Base-by-base conservation (phyloP, 2,113 vertebrate genomes). In the Rhizomys pruinosus region DNA sequence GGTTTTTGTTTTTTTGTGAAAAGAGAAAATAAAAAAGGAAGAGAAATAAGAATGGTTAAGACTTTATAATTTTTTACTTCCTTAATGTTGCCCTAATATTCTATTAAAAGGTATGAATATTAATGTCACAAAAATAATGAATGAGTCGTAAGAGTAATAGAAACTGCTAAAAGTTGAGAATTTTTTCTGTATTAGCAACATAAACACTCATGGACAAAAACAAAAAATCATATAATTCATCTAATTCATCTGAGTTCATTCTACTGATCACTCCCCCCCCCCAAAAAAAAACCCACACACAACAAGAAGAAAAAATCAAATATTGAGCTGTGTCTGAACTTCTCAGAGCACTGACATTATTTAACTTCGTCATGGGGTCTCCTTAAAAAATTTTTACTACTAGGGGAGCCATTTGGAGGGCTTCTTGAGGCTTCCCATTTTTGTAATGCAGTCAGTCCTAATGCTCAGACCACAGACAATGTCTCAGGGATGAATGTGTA, bases 61-160 rank as follows among this genome's bases (percentile, higher is more conserved):
- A 89, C 5, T 7, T 91, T 44, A 92, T 68, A 47, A 69, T 29
- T 64, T 80, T 90, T 68, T 47, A 82, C 19, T 87, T 89, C n/a
- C 82, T 95, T 77, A 89, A 89, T 69, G 42, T 79, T 89, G 39
- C 32, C 79, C 39, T 77, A 91, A 32, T 89, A 81, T 86, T 90
- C 22, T 73, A 80, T 44, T 27, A 95, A 11, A 52, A 52, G 47
- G 11, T 52, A 11, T 52, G 47, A 52, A 52, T 52, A 11, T 11
- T 11, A 52, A 52, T 52, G 47, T 34, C 47, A 82, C 3, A 79
- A 85, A 84, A 94, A 66, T 39, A 66, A 44, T 90, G 52, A 84
- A 88, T 91, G 27, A 3, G 4, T 44, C 85, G 78, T 11, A 90
- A 42, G 8, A 90, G 6, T 89, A 79, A 87, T n/a, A 39, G 0